Percentiles rank a stretch among this genome's conserved stretches.
Conservation (phyloP, 2,797 vertebrate species). For the Pseudomugil tenellus region DNA sequence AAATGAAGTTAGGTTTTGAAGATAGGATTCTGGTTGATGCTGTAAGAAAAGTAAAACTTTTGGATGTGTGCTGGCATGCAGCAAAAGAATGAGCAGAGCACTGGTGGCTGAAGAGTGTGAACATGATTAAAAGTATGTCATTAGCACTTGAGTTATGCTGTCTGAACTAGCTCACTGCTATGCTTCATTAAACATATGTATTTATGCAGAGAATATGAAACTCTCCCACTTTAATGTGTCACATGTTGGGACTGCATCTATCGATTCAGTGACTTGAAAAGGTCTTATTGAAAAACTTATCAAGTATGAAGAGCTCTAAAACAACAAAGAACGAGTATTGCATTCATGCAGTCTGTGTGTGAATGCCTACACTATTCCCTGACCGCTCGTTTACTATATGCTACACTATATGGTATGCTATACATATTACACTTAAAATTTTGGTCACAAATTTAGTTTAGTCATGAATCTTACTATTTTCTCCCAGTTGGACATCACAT, state of each 20-base stretch:
- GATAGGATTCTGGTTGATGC: not conserved
- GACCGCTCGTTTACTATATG: too few relatives aligned
- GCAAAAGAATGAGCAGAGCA: slow-evolving; percentile 4
- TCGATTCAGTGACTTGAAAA: not conserved
- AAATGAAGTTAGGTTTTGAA: slow-evolving; percentile 3
- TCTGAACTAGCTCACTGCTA: slow-evolving; percentile 6
- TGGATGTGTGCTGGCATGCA: slow-evolving; percentile 8
- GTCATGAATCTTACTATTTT: too few relatives aligned
- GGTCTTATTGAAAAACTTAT: too few relatives aligned
- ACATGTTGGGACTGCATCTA: not conserved
- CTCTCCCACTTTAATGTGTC: not conserved
- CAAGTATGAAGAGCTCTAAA: too few relatives aligned
- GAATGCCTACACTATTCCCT: too few relatives aligned
- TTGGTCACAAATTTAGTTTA: too few relatives aligned
- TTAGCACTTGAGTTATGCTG: not conserved
- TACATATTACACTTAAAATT: too few relatives aligned
- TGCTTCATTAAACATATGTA: slow-evolving; percentile 12
- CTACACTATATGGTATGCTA: too few relatives aligned
- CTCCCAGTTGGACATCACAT: too few relatives aligned
- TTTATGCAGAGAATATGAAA: slow-evolving; percentile 12
- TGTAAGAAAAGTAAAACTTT: not conserved
- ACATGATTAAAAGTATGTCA: slow-evolving; percentile 19
- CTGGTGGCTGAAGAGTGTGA: slow-evolving; percentile 6
- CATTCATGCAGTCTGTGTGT: too few relatives aligned
- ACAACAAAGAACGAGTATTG: too few relatives aligned